These are phyloP conservation scores for Silvanus unidentatus DNA, from an alignment of 2,888 invertebrate species.

Conservation along the genomic window DNA sequence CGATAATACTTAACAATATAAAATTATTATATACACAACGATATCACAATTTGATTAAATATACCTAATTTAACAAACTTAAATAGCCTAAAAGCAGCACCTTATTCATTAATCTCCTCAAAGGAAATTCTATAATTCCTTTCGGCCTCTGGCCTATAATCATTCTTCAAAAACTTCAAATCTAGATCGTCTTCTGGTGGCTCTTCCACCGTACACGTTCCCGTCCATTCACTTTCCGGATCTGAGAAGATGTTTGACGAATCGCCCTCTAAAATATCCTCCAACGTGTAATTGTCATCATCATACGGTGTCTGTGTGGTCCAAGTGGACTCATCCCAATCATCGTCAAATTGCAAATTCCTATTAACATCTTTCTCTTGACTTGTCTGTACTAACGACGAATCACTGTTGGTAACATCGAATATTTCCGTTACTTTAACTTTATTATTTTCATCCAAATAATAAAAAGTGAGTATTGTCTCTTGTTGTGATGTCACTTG, in stretches of 20 bases:
- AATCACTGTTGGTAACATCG: slow-evolving; percentile 74
- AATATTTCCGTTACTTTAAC: slow-evolving; percentile 86
- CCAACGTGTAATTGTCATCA: slow-evolving; percentile 45
- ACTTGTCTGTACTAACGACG: slow-evolving; percentile 57
- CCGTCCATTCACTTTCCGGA: slow-evolving; percentile 65
- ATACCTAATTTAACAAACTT: neutral
- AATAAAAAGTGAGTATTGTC: slow-evolving; percentile 85
- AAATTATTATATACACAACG: slow-evolving; percentile 13
- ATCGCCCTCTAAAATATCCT: slow-evolving; percentile 53
- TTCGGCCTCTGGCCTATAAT: slow-evolving; percentile 2
- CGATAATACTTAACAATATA: slow-evolving; percentile 16
- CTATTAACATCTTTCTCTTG: slow-evolving; percentile 57
- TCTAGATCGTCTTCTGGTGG: slow-evolving; percentile 30
- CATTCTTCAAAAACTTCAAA: slow-evolving; percentile 8
- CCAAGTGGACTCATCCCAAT: slow-evolving; percentile 50
- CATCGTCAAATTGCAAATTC: slow-evolving; percentile 62
- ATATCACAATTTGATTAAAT: slow-evolving; percentile 4
- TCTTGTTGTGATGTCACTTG: slow-evolving; percentile 81
- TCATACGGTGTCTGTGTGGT: slow-evolving; percentile 19
- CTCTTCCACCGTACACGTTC: slow-evolving; percentile 36
- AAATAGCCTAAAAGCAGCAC: neutral
- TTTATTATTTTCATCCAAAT: slow-evolving; percentile 81
- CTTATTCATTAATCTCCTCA: neutral
- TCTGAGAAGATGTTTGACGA: slow-evolving; percentile 59
- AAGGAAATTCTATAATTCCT: slow-evolving; percentile 1